Conservation (phyloP, 2,797 vertebrate genomes). For the Muscicapa comitata region DNA sequence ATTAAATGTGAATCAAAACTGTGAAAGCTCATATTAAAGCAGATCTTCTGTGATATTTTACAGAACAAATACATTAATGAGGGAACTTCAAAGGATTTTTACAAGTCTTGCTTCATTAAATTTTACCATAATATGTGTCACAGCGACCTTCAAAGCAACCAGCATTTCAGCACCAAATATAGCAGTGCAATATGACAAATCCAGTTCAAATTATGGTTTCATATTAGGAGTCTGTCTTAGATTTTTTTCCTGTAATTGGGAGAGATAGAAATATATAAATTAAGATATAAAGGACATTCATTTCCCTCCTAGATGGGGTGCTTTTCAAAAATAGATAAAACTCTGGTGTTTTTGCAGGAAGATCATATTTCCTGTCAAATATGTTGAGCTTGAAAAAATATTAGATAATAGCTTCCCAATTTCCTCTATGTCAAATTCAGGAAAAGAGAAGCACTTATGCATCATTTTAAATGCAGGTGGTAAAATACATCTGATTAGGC, state of each 20-base stretch:
- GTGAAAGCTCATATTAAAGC: not conserved
- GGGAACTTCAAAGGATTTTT: slow-evolving; percentile 28
- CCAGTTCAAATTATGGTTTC: not conserved
- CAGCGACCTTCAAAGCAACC: not conserved
- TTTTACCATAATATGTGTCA: not conserved
- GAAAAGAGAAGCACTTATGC: slow-evolving; percentile 10
- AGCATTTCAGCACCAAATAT: not conserved
- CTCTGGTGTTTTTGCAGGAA: not conserved
- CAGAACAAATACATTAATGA: slow-evolving; percentile 16
- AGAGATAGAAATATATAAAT: not conserved
- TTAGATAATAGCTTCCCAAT: slow-evolving; percentile 17
- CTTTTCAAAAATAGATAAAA: not conserved
- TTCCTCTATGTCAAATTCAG: slow-evolving; percentile 34
- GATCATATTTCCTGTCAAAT: slow-evolving; percentile 19
- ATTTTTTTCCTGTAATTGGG: not conserved
- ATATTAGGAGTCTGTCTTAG: not conserved
- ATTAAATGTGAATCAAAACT: not conserved
- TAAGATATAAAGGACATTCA: not conserved
- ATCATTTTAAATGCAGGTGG: slow-evolving; percentile 34
- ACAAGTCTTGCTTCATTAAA: slow-evolving; percentile 26
- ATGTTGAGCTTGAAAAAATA: not conserved
- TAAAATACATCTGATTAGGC: slow-evolving; percentile 5
- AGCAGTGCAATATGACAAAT: not conserved
- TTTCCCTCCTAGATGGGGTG: not conserved
- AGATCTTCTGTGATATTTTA: slow-evolving; percentile 4